Percentiles rank a stretch among this genome's conserved stretches.
Evolutionary conservation across 2,113 vertebrate species (phyloP).

Genomic region (Callorhinus ursinus): DNA sequence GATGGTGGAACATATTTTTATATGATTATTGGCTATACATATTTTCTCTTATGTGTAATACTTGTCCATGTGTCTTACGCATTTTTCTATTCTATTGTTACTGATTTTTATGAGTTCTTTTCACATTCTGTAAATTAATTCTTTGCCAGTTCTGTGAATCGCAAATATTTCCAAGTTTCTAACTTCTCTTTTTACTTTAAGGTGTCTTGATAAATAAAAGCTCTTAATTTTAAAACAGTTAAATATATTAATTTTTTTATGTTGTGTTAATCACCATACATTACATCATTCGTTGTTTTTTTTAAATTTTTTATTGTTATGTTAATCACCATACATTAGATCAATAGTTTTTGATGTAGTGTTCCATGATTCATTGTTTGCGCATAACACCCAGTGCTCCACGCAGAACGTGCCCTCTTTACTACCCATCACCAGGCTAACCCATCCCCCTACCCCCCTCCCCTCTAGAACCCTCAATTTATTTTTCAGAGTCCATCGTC

Average conservation of each 20-base stretch:
- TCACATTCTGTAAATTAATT: background rate
- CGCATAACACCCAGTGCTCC: no score
- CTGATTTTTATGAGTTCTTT: background rate
- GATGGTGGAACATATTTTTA: background rate
- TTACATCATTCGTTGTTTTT: no score
- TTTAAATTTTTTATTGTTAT: no score
- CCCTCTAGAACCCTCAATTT: no score
- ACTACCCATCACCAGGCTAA: no score
- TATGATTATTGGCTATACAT: background rate
- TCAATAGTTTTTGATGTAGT: no score
- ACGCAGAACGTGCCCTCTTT: no score
- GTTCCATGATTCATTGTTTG: no score
- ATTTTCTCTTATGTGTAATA: background rate
- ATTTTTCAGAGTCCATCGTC: no score
- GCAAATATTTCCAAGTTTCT: background rate
- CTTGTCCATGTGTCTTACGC: background rate
- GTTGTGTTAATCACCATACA: no score
- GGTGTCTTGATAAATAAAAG: background rate
- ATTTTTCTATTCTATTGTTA: background rate
- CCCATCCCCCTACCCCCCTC: no score
- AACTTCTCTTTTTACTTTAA: constrained; percentile 17
- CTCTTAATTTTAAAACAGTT: background rate
- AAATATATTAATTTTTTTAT: background rate
- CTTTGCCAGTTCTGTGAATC: background rate
- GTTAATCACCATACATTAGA: no score